These are phyloP conservation scores for Neosalanx taihuensis DNA, from an alignment of 2,797 vertebrate species.

Conservation along the genomic window DNA sequence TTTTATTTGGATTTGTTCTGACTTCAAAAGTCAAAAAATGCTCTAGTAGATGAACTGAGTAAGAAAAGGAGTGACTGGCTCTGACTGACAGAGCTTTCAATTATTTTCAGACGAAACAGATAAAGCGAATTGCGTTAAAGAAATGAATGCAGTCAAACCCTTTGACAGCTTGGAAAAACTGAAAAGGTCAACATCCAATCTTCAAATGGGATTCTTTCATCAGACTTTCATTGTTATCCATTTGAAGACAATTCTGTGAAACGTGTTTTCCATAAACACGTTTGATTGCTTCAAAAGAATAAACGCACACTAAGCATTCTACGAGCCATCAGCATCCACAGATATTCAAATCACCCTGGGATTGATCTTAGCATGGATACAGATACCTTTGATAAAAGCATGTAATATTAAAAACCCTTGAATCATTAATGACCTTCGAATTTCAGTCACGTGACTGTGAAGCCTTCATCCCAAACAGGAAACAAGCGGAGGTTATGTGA, in stretches of 20 bases:
- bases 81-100: slow-evolving; percentile 1
- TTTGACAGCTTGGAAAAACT: slow-evolving; percentile 8
- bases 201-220: neutral
- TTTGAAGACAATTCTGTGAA: neutral
- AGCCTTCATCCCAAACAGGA: neutral
- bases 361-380: slow-evolving; percentile 32
- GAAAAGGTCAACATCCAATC: slow-evolving; percentile 34
- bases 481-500: neutral
- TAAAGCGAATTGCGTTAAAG: neutral
- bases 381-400: slow-evolving; percentile 47
- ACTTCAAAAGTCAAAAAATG: too few species aligned
- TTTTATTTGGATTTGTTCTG: too few species aligned
- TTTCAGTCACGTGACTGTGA: slow-evolving; percentile 39
- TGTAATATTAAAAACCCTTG: slow-evolving; percentile 52
- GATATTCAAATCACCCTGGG: slow-evolving; percentile 28
- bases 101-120: neutral
- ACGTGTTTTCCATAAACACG: neutral
- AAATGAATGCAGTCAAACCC: neutral
- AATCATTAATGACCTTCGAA: slow-evolving; percentile 57
- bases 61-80: slow-evolving; percentile 1
- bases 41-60: neutral
- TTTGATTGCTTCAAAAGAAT: neutral
- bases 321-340: slow-evolving; percentile 5
- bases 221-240: neutral
- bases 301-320: neutral